These are phyloP conservation scores for Drosophila nigrodunni DNA, from an alignment of 1,140 invertebrate genomes.

Conservation along the genomic window DNA sequence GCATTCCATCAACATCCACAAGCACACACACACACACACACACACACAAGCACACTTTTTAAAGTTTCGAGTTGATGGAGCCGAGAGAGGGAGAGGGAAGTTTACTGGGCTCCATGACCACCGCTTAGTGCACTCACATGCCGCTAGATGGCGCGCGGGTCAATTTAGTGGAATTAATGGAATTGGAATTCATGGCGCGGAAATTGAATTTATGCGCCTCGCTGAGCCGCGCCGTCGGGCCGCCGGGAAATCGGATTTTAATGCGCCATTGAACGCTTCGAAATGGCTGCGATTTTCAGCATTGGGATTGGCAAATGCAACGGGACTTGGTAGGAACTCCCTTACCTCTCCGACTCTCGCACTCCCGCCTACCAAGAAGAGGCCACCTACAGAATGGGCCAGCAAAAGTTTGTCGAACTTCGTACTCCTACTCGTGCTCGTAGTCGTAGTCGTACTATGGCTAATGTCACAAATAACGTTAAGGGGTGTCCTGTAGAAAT, in stretches of 20 bases:
- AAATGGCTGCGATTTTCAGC: slow-evolving; percentile 72
- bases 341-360: too few species aligned
- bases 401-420: slow-evolving; percentile 44
- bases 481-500: slow-evolving; percentile 17
- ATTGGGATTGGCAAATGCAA: slow-evolving; percentile 49
- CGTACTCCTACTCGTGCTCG: slow-evolving; percentile 19
- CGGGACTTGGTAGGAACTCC: not conserved
- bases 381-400: slow-evolving; percentile 2
- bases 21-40: slow-evolving; percentile 23
- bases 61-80: slow-evolving; percentile 29
- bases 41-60: slow-evolving; percentile 42
- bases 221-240: slow-evolving; percentile 43
- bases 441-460: slow-evolving; percentile 7
- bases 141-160: slow-evolving; percentile 83
- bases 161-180: slow-evolving; percentile 85
- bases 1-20: slow-evolving; percentile 47
- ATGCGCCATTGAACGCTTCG: slow-evolving; percentile 82
- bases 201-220: slow-evolving; percentile 81
- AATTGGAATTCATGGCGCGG: slow-evolving; percentile 84
- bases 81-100: too few species aligned
- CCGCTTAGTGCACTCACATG: slow-evolving; percentile 63
- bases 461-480: slow-evolving; percentile 47
- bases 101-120: slow-evolving; percentile 25
- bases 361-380: slow-evolving; percentile 11
- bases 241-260: slow-evolving; percentile 74